Conservation (phyloP, 2,888 invertebrate genomes). For the Orgyia antiqua region DNA sequence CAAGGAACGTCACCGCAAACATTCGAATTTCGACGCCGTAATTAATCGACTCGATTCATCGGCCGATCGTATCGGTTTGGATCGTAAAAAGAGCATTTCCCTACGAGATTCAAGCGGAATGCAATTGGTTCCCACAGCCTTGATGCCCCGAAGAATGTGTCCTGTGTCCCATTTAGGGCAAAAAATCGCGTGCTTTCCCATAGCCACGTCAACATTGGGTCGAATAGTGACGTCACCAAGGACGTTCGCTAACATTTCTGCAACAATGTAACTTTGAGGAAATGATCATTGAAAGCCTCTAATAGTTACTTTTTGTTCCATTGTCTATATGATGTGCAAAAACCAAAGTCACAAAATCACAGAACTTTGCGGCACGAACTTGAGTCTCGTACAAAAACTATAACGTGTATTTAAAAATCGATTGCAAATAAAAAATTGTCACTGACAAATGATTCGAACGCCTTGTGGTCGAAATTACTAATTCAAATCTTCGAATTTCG, state of each 20-base stretch:
- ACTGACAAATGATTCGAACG: slow-evolving; percentile 78
- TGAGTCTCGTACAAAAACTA: slow-evolving; percentile 37
- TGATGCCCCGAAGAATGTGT: slow-evolving; percentile 56
- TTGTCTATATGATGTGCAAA: too few species aligned
- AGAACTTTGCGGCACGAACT: slow-evolving; percentile 34
- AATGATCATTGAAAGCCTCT: too few species aligned
- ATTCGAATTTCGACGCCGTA: slow-evolving; percentile 47
- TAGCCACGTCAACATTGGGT: slow-evolving; percentile 50
- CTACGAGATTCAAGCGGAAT: slow-evolving; percentile 52
- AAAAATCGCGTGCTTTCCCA: slow-evolving; percentile 72
- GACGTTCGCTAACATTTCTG: slow-evolving; percentile 24
- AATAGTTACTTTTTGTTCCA: too few species aligned
- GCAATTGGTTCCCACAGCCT: slow-evolving; percentile 74
- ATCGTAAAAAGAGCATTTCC: slow-evolving; percentile 64
- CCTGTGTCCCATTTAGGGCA: slow-evolving; percentile 50
- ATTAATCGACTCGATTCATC: slow-evolving; percentile 66
- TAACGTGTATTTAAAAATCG: slow-evolving; percentile 78
- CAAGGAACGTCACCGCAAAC: slow-evolving; percentile 44
- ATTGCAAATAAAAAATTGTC: slow-evolving; percentile 77
- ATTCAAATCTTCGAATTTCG: slow-evolving; percentile 75
- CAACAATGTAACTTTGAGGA: too few species aligned
- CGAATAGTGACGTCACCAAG: slow-evolving; percentile 43
- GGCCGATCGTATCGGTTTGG: slow-evolving; percentile 59
- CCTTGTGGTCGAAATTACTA: slow-evolving; percentile 76
- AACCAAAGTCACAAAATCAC: slow-evolving; percentile 2